phyloP scores from a whole-genome alignment of 1,140 invertebrate genomes.

The Sinella curviseta region DNA sequence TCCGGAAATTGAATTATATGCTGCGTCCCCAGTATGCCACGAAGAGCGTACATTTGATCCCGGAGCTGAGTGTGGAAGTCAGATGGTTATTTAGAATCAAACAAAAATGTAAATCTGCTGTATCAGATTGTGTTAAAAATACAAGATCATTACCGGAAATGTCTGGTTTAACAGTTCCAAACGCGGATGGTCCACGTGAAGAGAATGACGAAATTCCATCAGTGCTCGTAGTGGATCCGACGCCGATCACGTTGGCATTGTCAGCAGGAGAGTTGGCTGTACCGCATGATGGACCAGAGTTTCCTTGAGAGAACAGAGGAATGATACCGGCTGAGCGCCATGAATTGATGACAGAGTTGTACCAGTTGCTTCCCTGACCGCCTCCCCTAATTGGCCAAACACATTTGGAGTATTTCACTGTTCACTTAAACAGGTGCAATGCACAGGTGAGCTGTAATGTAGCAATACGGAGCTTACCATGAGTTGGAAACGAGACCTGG shows the following conservation, averaged over 20 bases:
- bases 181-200: neutral
- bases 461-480: slow-evolving; percentile 24
- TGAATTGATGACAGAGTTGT: slow-evolving; percentile 12
- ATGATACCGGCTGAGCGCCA: slow-evolving; percentile 31
- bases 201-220: neutral
- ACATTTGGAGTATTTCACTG: neutral
- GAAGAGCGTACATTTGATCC: slow-evolving; percentile 33
- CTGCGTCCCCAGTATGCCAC: neutral
- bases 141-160: no score
- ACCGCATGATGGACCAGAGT: slow-evolving; percentile 29
- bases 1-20: slow-evolving; percentile 32
- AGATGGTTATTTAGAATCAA: no score
- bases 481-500: slow-evolving; percentile 34
- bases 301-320: slow-evolving; percentile 35
- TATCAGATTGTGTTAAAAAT: no score
- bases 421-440: neutral
- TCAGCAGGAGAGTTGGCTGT: neutral
- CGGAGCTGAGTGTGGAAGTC: no score
- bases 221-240: neutral
- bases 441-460: neutral
- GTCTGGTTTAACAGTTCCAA: neutral
- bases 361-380: neutral
- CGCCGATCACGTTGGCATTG: neutral
- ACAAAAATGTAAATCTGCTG: no score
- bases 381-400: neutral